phyloP scores from a whole-genome alignment of 2,113 vertebrate species.

The Elephantulus edwardii region DNA sequence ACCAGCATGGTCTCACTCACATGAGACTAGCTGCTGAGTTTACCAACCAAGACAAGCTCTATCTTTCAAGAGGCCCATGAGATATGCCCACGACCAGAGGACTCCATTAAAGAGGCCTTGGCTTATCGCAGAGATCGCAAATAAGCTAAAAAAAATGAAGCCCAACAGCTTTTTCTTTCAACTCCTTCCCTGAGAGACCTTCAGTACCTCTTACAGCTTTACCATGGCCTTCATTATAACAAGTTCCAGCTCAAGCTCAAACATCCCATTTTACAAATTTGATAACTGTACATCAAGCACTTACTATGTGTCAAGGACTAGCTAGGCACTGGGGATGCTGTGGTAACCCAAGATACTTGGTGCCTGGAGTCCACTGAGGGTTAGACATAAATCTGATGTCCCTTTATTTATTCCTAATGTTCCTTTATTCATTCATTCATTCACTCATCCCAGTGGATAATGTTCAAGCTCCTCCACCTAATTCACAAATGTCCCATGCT shows the following conservation, averaged over 20 bases:
- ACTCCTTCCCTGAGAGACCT: neutral
- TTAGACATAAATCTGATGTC: neutral
- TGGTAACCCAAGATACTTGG: neutral
- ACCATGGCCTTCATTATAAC: neutral
- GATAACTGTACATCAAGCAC: neutral
- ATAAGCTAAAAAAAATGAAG: neutral
- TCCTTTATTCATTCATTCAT: neutral
- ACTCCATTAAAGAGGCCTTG: neutral
- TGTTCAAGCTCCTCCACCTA: neutral
- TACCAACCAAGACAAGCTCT: neutral
- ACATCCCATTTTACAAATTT: neutral
- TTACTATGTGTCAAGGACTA: too few species aligned
- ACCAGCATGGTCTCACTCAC: neutral
- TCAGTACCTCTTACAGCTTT: neutral
- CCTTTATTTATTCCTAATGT: neutral
- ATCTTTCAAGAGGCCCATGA: neutral
- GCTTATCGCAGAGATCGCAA: neutral
- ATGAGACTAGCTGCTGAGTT: neutral
- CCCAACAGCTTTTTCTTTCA: neutral
- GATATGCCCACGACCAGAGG: neutral
- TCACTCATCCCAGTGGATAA: neutral
- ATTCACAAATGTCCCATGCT: neutral
- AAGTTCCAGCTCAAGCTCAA: neutral
- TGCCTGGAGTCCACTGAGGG: neutral
- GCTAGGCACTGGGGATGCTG: neutral